These are phyloP conservation scores for Geococcyx californianus DNA, from an alignment of 2,113 vertebrate species.

Conservation along the genomic window DNA sequence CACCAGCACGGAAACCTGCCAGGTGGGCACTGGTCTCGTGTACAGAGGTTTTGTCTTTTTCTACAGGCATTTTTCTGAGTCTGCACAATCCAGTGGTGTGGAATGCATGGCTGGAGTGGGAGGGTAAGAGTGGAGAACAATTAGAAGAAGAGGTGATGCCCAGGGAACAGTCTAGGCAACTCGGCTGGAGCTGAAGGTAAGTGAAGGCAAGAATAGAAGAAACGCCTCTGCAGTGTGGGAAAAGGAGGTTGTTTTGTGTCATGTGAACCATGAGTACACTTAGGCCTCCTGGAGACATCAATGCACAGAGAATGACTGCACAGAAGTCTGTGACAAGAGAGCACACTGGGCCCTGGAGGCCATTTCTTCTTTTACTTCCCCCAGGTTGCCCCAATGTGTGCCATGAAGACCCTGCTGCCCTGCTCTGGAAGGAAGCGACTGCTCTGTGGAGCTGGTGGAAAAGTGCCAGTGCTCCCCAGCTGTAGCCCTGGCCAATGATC, in stretches of 20 bases:
- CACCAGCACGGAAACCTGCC: neutral
- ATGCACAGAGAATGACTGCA: neutral
- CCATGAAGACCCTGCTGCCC: neutral
- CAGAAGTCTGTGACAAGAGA: neutral
- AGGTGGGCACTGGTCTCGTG: neutral
- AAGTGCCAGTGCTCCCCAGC: neutral
- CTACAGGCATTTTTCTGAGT: neutral
- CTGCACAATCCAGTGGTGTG: neutral
- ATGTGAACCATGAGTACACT: accelerated
- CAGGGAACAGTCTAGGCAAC: neutral
- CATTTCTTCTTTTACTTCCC: neutral
- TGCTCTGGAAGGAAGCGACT: accelerated
- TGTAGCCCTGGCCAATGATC: neutral
- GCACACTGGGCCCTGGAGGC: neutral
- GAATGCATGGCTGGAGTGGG: accelerated
- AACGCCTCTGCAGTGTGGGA: neutral
- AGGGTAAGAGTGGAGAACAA: neutral
- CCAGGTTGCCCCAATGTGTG: accelerated
- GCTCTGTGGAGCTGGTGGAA: neutral
- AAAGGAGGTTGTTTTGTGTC: neutral
- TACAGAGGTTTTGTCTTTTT: neutral
- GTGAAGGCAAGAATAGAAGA: neutral
- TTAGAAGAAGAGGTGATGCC: neutral
- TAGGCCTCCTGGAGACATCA: accelerated
- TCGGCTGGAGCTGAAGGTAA: neutral